Percentiles rank a stretch among this genome's conserved stretches.
Conservation (phyloP, 2,113 vertebrate species). For the Pteronura brasiliensis region DNA sequence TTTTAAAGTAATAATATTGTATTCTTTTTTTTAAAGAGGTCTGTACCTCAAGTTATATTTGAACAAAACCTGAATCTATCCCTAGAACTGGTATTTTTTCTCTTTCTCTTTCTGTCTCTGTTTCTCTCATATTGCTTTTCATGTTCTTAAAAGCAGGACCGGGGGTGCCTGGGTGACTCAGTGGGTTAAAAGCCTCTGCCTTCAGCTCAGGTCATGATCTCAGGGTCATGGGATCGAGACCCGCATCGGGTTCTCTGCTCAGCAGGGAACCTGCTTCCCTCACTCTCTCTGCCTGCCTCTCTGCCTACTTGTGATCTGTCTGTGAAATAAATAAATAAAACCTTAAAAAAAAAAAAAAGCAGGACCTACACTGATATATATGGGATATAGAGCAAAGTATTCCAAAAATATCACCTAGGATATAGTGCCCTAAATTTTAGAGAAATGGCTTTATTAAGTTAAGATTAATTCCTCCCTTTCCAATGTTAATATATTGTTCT, state of each 20-base stretch:
- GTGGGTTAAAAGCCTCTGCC: too few relatives aligned
- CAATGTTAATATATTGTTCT: not conserved
- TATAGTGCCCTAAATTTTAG: not conserved
- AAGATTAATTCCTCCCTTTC: not conserved
- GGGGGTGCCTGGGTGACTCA: too few relatives aligned
- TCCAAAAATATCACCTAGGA: not conserved
- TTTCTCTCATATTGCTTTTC: not conserved
- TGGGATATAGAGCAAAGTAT: not conserved
- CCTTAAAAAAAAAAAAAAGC: not conserved
- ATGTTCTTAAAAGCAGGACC: not conserved
- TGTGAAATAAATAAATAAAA: too few relatives aligned
- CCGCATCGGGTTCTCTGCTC: too few relatives aligned
- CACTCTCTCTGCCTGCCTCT: too few relatives aligned
- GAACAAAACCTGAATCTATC: not conserved
- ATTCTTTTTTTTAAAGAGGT: not conserved
- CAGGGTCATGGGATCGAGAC: too few relatives aligned
- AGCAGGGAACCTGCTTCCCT: too few relatives aligned
- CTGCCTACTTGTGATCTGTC: too few relatives aligned
- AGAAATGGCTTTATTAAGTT: not conserved
- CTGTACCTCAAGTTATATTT: not conserved
- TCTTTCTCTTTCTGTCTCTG: not conserved
- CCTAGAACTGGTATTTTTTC: not conserved
- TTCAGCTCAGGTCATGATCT: too few relatives aligned
- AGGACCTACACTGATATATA: not conserved
- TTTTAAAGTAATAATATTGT: not conserved